These are phyloP conservation scores for Folsomia manolachei DNA, from an alignment of 2,888 invertebrate species.

Conservation along the genomic window DNA sequence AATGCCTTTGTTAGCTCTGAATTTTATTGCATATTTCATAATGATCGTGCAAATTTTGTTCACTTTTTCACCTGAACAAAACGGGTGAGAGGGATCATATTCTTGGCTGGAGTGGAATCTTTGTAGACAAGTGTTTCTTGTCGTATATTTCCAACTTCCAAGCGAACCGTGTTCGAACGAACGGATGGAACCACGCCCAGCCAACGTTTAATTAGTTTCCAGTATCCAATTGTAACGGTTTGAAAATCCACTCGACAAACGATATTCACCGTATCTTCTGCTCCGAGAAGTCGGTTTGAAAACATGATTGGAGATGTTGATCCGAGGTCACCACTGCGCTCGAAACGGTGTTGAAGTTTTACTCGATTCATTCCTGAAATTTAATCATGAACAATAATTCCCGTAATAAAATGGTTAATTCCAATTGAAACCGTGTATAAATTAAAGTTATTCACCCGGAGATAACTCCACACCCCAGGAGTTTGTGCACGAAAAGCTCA, in stretches of 20 bases:
- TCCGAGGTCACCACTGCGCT: constrained; percentile 26
- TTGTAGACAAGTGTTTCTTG: constrained; percentile 24
- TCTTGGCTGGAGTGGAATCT: not conserved
- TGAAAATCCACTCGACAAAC: constrained; percentile 31
- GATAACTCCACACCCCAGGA: constrained; percentile 23
- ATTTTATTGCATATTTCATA: not conserved
- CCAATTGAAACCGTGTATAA: too few relatives aligned
- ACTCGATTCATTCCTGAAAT: too few relatives aligned
- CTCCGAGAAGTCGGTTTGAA: constrained; percentile 14
- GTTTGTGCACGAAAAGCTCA: constrained; percentile 29
- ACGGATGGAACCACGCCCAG: not conserved
- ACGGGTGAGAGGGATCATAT: constrained; percentile 19
- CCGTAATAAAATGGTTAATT: too few relatives aligned
- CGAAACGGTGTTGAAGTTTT: constrained; percentile 26
- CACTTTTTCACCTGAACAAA: constrained; percentile 14
- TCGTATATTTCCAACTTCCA: constrained; percentile 20
- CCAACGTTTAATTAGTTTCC: not conserved
- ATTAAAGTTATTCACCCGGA: too few relatives aligned
- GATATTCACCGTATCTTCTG: constrained; percentile 20
- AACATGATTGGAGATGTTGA: constrained; percentile 22
- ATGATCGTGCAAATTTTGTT: too few relatives aligned
- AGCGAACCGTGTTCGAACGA: constrained; percentile 17
- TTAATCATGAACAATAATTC: too few relatives aligned
- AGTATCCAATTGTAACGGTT: constrained; percentile 11
- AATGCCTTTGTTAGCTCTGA: not conserved